phyloP scores from a whole-genome alignment of 2,113 vertebrate species.

The Abramis brama region DNA sequence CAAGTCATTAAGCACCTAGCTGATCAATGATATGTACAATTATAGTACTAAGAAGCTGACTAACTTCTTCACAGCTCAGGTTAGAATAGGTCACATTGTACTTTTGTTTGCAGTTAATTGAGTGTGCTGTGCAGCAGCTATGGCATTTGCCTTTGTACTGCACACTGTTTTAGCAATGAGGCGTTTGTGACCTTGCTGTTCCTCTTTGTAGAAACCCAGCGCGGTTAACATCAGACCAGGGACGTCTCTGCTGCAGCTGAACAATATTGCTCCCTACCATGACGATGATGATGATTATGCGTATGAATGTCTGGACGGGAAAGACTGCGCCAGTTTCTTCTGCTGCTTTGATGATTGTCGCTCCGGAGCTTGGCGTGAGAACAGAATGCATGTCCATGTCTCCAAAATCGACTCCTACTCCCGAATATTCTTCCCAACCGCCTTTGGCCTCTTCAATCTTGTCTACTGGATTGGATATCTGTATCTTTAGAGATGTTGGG shows the following conservation, averaged over 20 bases:
- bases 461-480: constrained; percentile 97
- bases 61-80: background rate
- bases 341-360: constrained; percentile 97
- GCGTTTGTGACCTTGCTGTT: background rate
- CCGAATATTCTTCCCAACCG: constrained; percentile 94
- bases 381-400: constrained; percentile 92
- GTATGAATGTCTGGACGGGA: constrained; percentile 93
- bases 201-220: constrained; percentile 74
- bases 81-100: background rate
- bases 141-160: background rate
- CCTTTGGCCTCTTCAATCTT: constrained; percentile 93
- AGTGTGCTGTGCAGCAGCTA: background rate
- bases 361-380: constrained; percentile 91
- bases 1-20: background rate
- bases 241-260: constrained; percentile 90
- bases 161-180: background rate
- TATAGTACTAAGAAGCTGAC: background rate
- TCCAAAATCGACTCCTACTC: constrained; percentile 96
- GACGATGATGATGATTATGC: constrained; percentile 84
- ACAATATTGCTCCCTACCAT: constrained; percentile 83
- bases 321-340: constrained; percentile 94
- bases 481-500: constrained; percentile 81
- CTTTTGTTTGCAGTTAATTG: background rate
- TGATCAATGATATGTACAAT: background rate
- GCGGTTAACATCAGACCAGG: constrained; percentile 82